These are phyloP conservation scores for Colletes collaris DNA, from an alignment of 2,888 invertebrate genomes.

Conservation along the genomic window DNA sequence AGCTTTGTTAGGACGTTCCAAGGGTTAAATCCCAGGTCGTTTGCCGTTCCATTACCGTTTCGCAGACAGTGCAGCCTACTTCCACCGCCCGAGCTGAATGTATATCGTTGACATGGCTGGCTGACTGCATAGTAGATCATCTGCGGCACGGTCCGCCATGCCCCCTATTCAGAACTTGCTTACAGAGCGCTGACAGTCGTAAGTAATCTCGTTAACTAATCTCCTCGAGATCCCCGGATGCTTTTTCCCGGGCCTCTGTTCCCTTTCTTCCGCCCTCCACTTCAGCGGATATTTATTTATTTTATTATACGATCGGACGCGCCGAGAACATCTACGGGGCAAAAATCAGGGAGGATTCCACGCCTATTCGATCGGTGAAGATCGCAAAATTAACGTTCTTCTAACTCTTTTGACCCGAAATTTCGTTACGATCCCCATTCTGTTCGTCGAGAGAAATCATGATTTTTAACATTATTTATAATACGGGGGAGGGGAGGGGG, in stretches of 20 bases:
- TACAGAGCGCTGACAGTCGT: slow-evolving; percentile 48
- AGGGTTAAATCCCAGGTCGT: slow-evolving; percentile 42
- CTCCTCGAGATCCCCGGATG: slow-evolving; percentile 32
- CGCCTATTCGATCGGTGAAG: too few relatives aligned
- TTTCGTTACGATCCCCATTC: too few relatives aligned
- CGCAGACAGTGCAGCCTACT: slow-evolving; percentile 45
- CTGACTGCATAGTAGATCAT: slow-evolving; percentile 53
- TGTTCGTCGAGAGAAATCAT: too few relatives aligned
- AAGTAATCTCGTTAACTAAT: slow-evolving; percentile 55
- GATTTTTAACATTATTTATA: too few relatives aligned
- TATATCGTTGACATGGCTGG: slow-evolving; percentile 42
- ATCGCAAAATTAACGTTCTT: too few relatives aligned
- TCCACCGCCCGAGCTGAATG: slow-evolving; percentile 35
- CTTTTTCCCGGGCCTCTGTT: not conserved
- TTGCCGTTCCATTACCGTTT: slow-evolving; percentile 59
- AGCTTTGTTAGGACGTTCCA: slow-evolving; percentile 36
- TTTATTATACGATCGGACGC: too few relatives aligned
- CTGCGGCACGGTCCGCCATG: slow-evolving; percentile 25
- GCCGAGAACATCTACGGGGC: too few relatives aligned
- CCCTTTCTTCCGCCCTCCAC: too few relatives aligned
- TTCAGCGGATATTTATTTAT: too few relatives aligned
- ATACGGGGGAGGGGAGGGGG: too few relatives aligned
- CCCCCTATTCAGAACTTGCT: slow-evolving; percentile 53
- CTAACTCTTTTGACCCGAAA: too few relatives aligned
- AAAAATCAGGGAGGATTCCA: too few relatives aligned